Percentiles rank a stretch among this genome's conserved stretches.
phyloP scores from a whole-genome alignment of 2,113 vertebrate species.

The Carassius auratus region DNA sequence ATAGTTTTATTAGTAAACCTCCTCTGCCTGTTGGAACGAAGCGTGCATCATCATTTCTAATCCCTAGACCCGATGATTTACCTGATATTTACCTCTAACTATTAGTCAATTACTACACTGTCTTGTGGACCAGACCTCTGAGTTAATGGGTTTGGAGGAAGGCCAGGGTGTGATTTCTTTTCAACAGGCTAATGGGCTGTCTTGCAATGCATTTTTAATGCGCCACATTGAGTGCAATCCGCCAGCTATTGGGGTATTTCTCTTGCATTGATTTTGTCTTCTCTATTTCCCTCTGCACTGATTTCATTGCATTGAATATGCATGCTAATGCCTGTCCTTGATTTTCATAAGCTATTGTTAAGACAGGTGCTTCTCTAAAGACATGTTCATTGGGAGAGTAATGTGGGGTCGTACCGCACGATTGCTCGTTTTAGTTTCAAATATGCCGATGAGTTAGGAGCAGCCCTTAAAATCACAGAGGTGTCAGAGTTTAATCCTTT shows the following conservation, averaged over 20 bases:
- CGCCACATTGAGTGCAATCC: slow-evolving; percentile 59
- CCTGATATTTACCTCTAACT: slow-evolving; percentile 69
- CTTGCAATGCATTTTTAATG: slow-evolving; percentile 71
- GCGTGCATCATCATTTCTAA: slow-evolving; percentile 60
- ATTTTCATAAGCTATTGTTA: slow-evolving; percentile 34
- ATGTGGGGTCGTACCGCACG: neutral
- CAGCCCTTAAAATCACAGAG: neutral
- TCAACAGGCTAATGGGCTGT: slow-evolving; percentile 73
- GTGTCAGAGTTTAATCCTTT: neutral
- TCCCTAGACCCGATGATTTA: slow-evolving; percentile 62
- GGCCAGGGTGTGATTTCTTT: slow-evolving; percentile 71
- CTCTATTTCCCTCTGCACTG: slow-evolving; percentile 11
- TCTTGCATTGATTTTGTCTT: slow-evolving; percentile 66
- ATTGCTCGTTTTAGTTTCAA: neutral
- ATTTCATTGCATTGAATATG: slow-evolving; percentile 54
- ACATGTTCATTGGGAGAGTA: neutral
- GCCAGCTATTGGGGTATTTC: slow-evolving; percentile 61
- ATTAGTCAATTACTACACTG: slow-evolving; percentile 71
- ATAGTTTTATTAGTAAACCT: slow-evolving; percentile 54
- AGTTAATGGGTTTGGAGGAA: slow-evolving; percentile 71
- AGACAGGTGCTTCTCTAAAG: slow-evolving; percentile 1
- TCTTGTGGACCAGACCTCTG: slow-evolving; percentile 63
- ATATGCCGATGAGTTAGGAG: neutral
- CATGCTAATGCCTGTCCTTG: slow-evolving; percentile 56
- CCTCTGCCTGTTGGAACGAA: slow-evolving; percentile 49